Evolutionary conservation across 2,113 vertebrate species (phyloP).

Genomic region (Sporophila hypoxantha): DNA sequence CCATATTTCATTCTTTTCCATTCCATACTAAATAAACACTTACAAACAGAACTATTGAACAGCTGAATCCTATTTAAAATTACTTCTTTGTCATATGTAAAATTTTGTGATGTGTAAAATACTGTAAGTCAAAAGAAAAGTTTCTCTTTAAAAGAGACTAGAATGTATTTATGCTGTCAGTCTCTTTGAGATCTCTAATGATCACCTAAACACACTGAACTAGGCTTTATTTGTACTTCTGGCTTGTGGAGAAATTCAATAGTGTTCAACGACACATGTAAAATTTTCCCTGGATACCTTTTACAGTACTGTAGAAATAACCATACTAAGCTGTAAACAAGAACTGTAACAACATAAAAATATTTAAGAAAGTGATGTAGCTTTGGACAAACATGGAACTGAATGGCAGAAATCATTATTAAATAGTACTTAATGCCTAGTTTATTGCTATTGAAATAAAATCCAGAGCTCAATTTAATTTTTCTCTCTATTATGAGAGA

Average conservation of each 20-base stretch:
- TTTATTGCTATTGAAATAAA: background rate
- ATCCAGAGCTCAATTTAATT: background rate
- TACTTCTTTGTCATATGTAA: background rate
- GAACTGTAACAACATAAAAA: background rate
- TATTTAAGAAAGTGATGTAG: background rate
- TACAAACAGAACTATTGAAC: background rate
- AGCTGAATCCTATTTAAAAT: background rate
- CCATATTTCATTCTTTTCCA: background rate
- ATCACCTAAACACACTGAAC: background rate
- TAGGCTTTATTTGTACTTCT: background rate
- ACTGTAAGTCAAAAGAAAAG: background rate
- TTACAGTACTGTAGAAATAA: background rate
- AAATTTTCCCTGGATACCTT: background rate
- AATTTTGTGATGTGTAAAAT: background rate
- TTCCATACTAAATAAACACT: background rate
- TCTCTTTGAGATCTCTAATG: background rate
- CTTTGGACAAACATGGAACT: background rate
- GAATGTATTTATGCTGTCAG: background rate
- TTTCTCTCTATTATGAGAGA: background rate
- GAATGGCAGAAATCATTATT: background rate
- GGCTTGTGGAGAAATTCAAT: background rate
- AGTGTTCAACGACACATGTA: background rate
- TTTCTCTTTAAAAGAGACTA: background rate
- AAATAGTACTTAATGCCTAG: background rate
- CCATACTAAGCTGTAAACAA: background rate